Evolutionary conservation across 1,140 invertebrate species (phyloP).

Genomic region (Melipona quadrifasciata): DNA sequence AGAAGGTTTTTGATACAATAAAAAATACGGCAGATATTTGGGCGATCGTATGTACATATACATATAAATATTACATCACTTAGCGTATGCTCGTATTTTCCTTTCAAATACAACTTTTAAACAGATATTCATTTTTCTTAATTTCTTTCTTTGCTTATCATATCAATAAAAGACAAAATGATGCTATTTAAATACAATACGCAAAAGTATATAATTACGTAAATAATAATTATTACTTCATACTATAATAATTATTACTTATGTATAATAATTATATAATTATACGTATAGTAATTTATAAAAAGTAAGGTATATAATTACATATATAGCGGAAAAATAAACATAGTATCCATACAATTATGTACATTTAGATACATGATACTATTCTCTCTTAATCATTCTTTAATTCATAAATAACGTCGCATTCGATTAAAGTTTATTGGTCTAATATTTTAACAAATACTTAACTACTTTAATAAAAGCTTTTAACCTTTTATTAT

Average conservation of each 20-base stretch:
- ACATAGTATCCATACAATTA: too few species aligned
- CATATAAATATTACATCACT: background rate
- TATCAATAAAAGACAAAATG: background rate
- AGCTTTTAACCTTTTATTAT: background rate
- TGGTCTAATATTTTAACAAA: background rate
- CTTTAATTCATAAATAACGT: background rate
- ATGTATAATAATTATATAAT: too few species aligned
- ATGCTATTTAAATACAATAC: background rate
- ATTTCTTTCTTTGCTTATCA: background rate
- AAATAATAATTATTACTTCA: too few species aligned
- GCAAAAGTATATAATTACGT: background rate
- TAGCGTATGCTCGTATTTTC: background rate
- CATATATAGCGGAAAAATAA: too few species aligned
- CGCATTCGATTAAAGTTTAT: background rate
- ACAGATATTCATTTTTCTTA: background rate
- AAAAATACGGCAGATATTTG: too few species aligned
- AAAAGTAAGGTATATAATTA: too few species aligned
- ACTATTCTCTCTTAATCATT: background rate
- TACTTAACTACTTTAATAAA: background rate
- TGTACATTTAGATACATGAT: background rate
- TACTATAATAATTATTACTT: too few species aligned
- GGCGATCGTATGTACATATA: too few species aligned
- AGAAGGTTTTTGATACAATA: too few species aligned
- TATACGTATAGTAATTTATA: too few species aligned
- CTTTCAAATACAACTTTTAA: background rate